Percentiles rank a stretch among this genome's conserved stretches.
Conservation (phyloP, 2,888 invertebrate genomes). For the Bugulina stolonifera region DNA sequence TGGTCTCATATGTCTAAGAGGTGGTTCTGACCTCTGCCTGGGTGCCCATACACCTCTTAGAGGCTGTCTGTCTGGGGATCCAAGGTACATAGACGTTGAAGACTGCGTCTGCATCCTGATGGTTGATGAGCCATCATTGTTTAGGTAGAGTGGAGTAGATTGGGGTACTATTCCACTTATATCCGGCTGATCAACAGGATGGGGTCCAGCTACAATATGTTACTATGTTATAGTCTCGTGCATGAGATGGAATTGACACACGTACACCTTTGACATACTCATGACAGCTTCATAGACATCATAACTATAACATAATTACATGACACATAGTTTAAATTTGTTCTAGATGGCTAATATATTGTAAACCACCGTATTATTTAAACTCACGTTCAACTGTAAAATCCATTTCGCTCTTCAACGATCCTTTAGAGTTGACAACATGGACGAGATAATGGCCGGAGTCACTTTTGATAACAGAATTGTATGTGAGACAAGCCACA, state of each 20-base stretch:
- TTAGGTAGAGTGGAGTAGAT: neutral
- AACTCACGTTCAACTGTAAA: constrained; percentile 15
- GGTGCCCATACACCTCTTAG: constrained; percentile 1
- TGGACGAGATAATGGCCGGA: constrained; percentile 19
- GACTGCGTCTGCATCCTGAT: constrained; percentile 5
- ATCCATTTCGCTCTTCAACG: constrained; percentile 12
- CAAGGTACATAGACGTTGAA: constrained; percentile 1
- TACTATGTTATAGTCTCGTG: no score
- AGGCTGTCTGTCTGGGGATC: constrained; percentile 8
- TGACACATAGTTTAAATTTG: no score
- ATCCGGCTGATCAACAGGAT: constrained; percentile 19
- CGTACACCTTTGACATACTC: no score
- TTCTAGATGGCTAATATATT: no score
- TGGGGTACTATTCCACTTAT: constrained; percentile 3
- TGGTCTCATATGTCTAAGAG: neutral
- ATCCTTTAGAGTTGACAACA: constrained; percentile 22
- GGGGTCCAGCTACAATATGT: constrained; percentile 9
- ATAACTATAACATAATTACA: no score
- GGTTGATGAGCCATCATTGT: neutral
- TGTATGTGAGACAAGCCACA: constrained; percentile 25
- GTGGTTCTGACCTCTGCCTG: constrained; percentile 3
- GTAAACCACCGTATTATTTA: no score
- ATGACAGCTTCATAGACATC: no score
- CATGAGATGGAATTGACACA: no score
- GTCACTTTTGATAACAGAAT: constrained; percentile 14